These are phyloP conservation scores for Magallana angulata DNA, from an alignment of 1,140 invertebrate species.

Conservation along the genomic window DNA sequence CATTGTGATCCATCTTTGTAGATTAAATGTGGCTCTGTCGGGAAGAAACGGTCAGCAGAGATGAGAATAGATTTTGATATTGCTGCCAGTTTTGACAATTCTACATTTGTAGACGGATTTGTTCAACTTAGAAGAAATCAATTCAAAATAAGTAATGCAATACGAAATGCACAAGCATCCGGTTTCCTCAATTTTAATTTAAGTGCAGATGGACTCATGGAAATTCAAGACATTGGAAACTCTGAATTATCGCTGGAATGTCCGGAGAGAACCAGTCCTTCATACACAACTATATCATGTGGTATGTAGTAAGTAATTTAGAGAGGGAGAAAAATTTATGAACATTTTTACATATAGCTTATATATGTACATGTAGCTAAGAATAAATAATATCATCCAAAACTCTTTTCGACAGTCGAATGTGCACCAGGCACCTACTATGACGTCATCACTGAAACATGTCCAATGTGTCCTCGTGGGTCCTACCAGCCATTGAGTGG, in stretches of 20 bases:
- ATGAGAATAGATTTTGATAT: slow-evolving; percentile 37
- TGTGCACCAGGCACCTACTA: slow-evolving; percentile 11
- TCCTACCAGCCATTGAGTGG: background rate
- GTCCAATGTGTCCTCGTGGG: slow-evolving; percentile 15
- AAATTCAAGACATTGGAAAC: background rate
- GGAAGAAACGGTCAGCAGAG: slow-evolving; percentile 31
- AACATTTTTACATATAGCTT: too few relatives aligned
- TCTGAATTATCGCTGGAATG: background rate
- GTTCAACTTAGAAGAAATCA: background rate
- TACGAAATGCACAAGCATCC: background rate
- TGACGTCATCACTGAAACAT: slow-evolving; percentile 9
- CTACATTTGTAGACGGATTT: background rate
- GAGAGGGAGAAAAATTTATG: too few relatives aligned
- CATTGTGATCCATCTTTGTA: background rate
- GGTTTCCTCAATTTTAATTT: background rate
- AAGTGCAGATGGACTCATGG: background rate
- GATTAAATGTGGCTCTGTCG: background rate
- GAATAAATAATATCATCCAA: too few relatives aligned
- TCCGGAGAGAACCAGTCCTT: background rate
- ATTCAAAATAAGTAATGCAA: background rate
- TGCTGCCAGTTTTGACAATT: background rate
- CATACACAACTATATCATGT: slow-evolving; percentile 7
- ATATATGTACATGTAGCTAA: too few relatives aligned
- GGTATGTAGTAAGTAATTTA: background rate
- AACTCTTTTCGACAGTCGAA: background rate